A percentile compares a stretch with the other conserved stretches of the same genome.
phyloP scores from a whole-genome alignment of 2,797 vertebrate genomes.

The Ara ararauna region DNA sequence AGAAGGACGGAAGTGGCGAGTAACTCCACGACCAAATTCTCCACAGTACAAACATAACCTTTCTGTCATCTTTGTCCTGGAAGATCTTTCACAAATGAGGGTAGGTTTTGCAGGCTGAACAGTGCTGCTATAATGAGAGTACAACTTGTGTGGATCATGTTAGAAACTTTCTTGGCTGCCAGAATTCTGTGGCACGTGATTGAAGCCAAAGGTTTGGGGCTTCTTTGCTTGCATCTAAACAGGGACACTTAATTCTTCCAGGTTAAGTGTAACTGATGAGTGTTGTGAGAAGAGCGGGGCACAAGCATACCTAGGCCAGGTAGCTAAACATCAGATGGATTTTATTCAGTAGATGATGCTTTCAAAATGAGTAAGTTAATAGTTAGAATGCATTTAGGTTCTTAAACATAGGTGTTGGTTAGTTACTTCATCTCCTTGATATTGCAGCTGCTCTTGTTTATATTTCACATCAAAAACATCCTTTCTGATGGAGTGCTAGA shows the following conservation, averaged over 20 bases:
- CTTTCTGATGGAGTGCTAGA: neutral
- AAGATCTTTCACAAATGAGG: neutral
- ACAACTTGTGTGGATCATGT: neutral
- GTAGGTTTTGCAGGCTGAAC: neutral
- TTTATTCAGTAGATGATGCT: neutral
- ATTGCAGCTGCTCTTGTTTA: neutral
- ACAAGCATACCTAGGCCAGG: neutral
- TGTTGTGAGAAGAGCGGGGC: neutral
- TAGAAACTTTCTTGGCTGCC: neutral
- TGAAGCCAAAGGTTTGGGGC: neutral
- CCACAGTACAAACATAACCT: neutral
- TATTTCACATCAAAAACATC: neutral
- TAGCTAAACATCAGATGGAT: neutral
- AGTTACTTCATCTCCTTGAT: neutral
- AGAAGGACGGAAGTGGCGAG: neutral
- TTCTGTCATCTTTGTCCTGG: neutral
- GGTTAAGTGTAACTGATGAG: fast-evolving
- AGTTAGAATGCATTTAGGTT: neutral
- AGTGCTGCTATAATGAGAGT: neutral
- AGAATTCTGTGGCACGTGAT: neutral
- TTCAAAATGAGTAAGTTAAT: neutral
- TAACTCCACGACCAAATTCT: neutral
- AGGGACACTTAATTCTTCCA: neutral
- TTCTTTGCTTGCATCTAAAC: neutral
- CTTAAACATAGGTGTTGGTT: neutral